Conservation (phyloP, 30 jellyfish, hydroid and myxozoan species). For the Hydractinia symbiolongicarpus region DNA sequence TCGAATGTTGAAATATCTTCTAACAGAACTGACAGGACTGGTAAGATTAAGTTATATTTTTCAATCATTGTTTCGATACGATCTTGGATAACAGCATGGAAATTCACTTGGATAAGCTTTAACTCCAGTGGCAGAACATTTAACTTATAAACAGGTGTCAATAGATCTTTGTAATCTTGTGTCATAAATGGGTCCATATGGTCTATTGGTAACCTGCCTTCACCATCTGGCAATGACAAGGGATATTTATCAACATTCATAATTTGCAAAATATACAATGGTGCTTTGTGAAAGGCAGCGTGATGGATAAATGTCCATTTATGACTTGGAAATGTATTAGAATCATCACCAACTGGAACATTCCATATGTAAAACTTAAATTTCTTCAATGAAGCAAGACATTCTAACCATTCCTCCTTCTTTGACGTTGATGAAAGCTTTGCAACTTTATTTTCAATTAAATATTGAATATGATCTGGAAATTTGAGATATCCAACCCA, state of each 20-base stretch:
- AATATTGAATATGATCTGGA: constrained; percentile 1
- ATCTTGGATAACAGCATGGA: constrained; percentile 7
- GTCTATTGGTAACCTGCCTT: constrained; percentile 13
- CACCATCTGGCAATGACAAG: constrained; percentile 27
- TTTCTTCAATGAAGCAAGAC: constrained; percentile 5
- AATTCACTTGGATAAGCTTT: constrained; percentile 11
- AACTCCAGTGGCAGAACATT: constrained; percentile 14
- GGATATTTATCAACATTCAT: constrained; percentile 23
- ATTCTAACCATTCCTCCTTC: constrained; percentile 17
- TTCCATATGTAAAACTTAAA: constrained; percentile 6
- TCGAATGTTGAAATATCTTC: constrained; percentile 7
- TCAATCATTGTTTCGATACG: constrained; percentile 8
- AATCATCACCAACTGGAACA: neutral
- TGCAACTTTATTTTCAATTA: constrained; percentile 19
- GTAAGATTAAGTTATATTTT: constrained; percentile 8
- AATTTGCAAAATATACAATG: neutral
- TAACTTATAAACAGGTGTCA: neutral
- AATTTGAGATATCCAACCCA: constrained; percentile 20
- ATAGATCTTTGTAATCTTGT: constrained; percentile 13
- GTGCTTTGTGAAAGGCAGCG: constrained; percentile 17
- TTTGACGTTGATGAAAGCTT: neutral
- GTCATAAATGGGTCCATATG: constrained; percentile 11
- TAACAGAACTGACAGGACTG: constrained; percentile 18
- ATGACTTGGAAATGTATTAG: constrained; percentile 1
- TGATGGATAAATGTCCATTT: constrained; percentile 15